Conservation (phyloP, 2,113 vertebrate species). For the Elephantulus edwardii region DNA sequence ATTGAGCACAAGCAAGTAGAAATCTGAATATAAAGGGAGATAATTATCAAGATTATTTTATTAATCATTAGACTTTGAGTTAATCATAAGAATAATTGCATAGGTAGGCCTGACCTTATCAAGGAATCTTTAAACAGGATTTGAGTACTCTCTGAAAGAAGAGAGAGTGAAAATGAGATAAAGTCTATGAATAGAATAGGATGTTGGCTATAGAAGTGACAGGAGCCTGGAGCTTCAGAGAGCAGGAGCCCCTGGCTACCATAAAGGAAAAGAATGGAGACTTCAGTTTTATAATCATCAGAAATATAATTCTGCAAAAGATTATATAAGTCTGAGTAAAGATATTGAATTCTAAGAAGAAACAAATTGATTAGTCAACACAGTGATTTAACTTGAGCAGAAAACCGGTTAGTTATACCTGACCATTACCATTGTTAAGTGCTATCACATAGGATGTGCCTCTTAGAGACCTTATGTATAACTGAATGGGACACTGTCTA, state of each 20-base stretch:
- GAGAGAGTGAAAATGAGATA: rapidly evolving
- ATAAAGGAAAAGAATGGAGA: neutral
- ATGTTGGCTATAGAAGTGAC: rapidly evolving
- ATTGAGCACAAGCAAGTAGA: neutral
- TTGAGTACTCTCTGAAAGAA: neutral
- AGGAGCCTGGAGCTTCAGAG: neutral
- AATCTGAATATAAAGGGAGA: neutral
- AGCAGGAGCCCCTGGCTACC: rapidly evolving
- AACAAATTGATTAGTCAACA: rapidly evolving
- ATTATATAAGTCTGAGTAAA: neutral
- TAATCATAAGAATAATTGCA: neutral
- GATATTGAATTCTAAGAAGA: neutral
- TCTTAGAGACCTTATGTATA: neutral
- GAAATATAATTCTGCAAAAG: neutral
- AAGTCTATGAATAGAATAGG: rapidly evolving
- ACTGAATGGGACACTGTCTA: neutral
- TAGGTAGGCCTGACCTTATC: rapidly evolving
- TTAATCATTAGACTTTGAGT: neutral
- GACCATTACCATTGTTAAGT: neutral
- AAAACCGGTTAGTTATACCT: neutral
- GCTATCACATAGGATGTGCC: neutral
- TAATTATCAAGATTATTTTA: neutral
- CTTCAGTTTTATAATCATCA: too few species aligned
- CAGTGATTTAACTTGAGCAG: neutral
- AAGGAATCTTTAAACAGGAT: neutral